Evolutionary conservation across 2,888 invertebrate genomes (phyloP), one percentile per base, ranked within the genome.

Genomic region (Colostygia pectinataria): DNA sequence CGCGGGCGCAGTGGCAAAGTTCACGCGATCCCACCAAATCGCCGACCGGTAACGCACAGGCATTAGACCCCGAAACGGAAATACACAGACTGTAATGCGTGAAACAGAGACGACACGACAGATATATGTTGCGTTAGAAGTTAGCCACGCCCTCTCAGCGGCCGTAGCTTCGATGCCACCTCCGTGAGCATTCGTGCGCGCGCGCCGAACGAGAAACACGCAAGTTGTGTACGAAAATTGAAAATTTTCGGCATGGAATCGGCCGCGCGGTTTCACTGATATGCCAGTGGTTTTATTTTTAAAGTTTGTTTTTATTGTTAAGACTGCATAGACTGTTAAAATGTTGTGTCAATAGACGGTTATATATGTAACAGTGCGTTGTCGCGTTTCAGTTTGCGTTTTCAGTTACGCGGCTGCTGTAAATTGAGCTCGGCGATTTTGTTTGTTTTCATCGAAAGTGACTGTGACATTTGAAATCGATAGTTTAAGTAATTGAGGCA

Each of bases 121-220:
- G 74, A 80, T 83, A 83, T 83, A 84, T 67, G 85, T 84, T 88
- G 81, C 87, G 89, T 87, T 89, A 89, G 88, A 87, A 76, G 70
- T 65, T 77, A 65, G 75, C 87, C 87, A 80, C 89, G 87, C 89
- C 89, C 76, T 63, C 70, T 64, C 63, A 62, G 66, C 73, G 78
- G 73, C 71, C 76, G 74, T 72, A 74, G 73, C 75, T 72, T 74
- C 68, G 80, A 81, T 70, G 78, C 87, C 87, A 80, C 89, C 89
- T 88, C 80, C 80, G 75, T 59, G 70, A 70, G 79, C 87, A 90
- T 89, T 90, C 83, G 87, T 85, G 87, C 89, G 89, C 88, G 80
- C 78, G 86, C 89, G 87, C 86, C 82, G 83, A 65, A 62, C 67
- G 66, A 74, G 74, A 57, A 63, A 73, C 81, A 86, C 87, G 88